A percentile compares a stretch with the other conserved stretches of the same genome.
Evolutionary conservation across 1,140 invertebrate genomes (phyloP).

Genomic region (Drosophila mojavensis): DNA sequence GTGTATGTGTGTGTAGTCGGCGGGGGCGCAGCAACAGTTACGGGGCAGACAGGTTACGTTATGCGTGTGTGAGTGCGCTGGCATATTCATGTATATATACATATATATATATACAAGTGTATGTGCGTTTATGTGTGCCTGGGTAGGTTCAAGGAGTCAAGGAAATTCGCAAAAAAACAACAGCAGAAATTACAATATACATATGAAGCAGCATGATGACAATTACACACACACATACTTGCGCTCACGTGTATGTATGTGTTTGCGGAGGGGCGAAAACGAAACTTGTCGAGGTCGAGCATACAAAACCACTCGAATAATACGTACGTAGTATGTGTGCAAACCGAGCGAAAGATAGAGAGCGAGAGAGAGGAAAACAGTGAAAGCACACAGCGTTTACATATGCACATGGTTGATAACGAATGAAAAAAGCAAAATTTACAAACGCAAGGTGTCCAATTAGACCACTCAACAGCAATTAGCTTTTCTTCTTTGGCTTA

Average conservation of each 20-base stretch:
- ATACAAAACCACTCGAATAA: constrained; percentile 33
- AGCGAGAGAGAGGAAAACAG: constrained; percentile 3
- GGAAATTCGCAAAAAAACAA: constrained; percentile 60
- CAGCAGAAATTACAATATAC: constrained; percentile 43
- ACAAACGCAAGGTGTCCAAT: constrained; percentile 73
- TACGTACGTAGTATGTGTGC: constrained; percentile 13
- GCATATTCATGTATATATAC: background rate
- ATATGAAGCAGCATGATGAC: constrained; percentile 48
- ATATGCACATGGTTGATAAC: constrained; percentile 57
- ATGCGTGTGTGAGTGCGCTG: constrained; percentile 36
- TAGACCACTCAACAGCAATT: constrained; percentile 78
- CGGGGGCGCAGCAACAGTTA: constrained; percentile 76
- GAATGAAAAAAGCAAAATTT: constrained; percentile 62
- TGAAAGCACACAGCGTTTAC: background rate
- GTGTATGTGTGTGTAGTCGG: constrained; percentile 42
- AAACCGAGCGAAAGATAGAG: constrained; percentile 16
- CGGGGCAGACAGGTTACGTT: constrained; percentile 55
- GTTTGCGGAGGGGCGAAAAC: constrained; percentile 42
- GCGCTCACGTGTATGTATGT: constrained; percentile 5
- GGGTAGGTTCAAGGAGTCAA: constrained; percentile 65
- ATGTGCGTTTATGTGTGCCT: constrained; percentile 3
- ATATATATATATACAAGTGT: constrained; percentile 2
- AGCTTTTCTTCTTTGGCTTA: constrained; percentile 67
- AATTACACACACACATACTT: constrained; percentile 35
- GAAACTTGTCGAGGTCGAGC: constrained; percentile 67